A percentile compares a stretch with the other conserved stretches of the same genome.
Evolutionary conservation across 2,113 vertebrate species (phyloP).

Genomic region (Rhodinocichla rosea): DNA sequence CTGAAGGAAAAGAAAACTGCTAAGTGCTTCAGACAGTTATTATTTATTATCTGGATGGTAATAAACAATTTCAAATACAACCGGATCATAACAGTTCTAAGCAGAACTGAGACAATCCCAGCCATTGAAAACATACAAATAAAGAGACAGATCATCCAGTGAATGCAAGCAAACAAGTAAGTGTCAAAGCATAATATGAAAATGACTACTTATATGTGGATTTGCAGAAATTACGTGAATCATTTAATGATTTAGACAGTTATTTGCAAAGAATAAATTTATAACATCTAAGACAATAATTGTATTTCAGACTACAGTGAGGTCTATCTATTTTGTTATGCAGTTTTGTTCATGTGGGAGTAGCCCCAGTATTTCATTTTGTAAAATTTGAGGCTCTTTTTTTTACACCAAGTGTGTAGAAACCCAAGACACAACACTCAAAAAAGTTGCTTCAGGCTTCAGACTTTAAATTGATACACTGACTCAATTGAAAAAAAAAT

Average conservation of each 20-base stretch:
- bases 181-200: background rate
- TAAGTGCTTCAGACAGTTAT: background rate
- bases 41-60: conserved; percentile 2
- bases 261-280: background rate
- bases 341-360: background rate
- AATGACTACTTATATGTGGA: background rate
- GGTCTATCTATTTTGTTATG: background rate
- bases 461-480: background rate
- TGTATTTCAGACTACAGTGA: background rate
- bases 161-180: background rate
- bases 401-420: background rate
- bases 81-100: background rate
- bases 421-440: background rate
- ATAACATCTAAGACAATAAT: background rate
- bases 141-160: background rate
- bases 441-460: background rate
- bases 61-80: background rate
- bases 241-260: background rate
- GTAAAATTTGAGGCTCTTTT: background rate
- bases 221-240: background rate
- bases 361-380: background rate
- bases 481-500: background rate
- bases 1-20: background rate
- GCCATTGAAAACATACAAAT: background rate
- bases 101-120: background rate